Evolutionary conservation across 2,797 vertebrate genomes (phyloP).

Genomic region (Acestrorhynchus altus): DNA sequence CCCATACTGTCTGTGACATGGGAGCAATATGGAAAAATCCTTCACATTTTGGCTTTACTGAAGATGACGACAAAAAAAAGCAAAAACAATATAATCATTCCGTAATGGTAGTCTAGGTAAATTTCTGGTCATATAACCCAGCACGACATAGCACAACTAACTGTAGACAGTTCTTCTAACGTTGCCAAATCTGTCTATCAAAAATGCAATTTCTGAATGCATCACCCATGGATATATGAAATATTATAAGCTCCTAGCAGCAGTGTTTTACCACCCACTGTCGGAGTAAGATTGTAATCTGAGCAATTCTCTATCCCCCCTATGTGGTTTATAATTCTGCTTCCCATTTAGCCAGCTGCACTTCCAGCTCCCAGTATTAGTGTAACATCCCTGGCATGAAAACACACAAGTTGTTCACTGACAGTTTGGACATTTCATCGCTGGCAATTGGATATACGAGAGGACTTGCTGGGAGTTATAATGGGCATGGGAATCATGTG

Average conservation of each 20-base stretch:
- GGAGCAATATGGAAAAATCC: too few species aligned
- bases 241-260: neutral
- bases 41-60: too few species aligned
- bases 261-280: neutral
- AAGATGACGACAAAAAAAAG: too few species aligned
- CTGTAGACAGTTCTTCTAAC: too few species aligned
- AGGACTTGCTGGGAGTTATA: neutral
- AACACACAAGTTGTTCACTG: slow-evolving; percentile 18
- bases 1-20: too few species aligned
- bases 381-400: neutral
- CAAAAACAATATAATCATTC: too few species aligned
- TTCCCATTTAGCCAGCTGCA: neutral
- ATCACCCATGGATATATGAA: neutral
- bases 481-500: slow-evolving; percentile 18
- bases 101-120: too few species aligned
- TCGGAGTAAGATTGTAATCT: neutral
- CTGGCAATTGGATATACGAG: neutral
- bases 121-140: too few species aligned
- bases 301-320: neutral
- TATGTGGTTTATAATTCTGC: neutral
- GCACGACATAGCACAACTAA: too few species aligned
- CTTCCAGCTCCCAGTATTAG: neutral
- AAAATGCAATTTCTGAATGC: neutral
- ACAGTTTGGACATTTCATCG: slow-evolving; percentile 8
- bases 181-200: too few species aligned